These are phyloP conservation scores for Anabacerthia variegaticeps DNA, from an alignment of 2,797 vertebrate genomes.

Conservation along the genomic window DNA sequence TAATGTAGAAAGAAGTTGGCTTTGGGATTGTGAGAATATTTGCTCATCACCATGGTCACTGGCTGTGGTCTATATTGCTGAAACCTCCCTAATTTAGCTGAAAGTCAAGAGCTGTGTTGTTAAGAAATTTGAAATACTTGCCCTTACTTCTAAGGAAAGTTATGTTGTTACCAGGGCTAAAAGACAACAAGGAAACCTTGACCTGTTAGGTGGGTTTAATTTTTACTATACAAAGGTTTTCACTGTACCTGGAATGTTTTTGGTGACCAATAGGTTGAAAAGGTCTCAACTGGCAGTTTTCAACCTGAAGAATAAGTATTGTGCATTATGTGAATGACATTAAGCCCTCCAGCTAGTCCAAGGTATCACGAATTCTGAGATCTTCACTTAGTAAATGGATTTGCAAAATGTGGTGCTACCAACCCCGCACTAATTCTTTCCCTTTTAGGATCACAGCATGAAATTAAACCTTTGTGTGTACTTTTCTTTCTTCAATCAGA, in stretches of 20 bases:
- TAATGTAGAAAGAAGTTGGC: neutral
- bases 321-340: neutral
- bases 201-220: neutral
- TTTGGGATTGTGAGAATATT: neutral
- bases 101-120: neutral
- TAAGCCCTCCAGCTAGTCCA: neutral
- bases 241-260: neutral
- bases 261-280: neutral
- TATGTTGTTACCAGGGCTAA: neutral
- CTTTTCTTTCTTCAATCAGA: conserved; percentile 68
- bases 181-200: neutral
- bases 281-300: neutral
- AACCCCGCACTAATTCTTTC: neutral
- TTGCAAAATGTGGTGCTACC: neutral
- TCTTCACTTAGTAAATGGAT: neutral
- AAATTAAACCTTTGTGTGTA: neutral
- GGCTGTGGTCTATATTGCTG: neutral
- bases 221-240: neutral
- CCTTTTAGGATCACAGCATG: neutral
- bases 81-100: neutral
- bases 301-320: neutral
- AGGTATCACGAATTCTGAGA: neutral
- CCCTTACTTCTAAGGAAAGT: neutral
- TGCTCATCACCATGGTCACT: neutral
- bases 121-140: neutral